These are phyloP conservation scores for Heloderma charlesbogerti DNA, from an alignment of 2,113 vertebrate genomes.

Conservation along the genomic window DNA sequence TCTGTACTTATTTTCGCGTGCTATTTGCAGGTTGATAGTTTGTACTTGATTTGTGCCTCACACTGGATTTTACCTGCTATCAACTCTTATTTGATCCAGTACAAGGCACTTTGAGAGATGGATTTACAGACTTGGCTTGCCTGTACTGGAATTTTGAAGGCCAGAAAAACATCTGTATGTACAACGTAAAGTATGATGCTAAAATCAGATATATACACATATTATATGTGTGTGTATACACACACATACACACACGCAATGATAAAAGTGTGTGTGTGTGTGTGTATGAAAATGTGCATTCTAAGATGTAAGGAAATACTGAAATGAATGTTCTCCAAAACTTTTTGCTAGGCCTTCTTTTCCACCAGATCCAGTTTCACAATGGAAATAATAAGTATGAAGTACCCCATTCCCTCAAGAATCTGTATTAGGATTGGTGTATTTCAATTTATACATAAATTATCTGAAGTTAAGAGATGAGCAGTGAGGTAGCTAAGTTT, in stretches of 20 bases:
- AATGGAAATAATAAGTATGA: neutral
- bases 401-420: neutral
- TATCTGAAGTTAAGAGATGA: neutral
- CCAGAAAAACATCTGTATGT: neutral
- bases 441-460: neutral
- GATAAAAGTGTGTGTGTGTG: neutral
- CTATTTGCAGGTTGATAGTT: neutral
- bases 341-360: neutral
- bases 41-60: neutral
- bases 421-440: neutral
- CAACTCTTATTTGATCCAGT: neutral
- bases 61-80: neutral
- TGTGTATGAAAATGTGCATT: neutral
- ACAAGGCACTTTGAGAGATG: neutral
- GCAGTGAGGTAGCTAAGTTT: neutral
- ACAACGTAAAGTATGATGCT: neutral
- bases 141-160: neutral
- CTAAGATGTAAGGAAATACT: neutral
- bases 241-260: too few relatives aligned
- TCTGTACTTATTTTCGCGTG: neutral
- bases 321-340: neutral
- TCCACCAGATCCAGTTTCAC: neutral
- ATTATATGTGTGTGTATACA: too few relatives aligned
- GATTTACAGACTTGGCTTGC: neutral
- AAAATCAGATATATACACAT: neutral